phyloP scores from a whole-genome alignment of 2,113 vertebrate species.

The Dissostichus mawsoni region DNA sequence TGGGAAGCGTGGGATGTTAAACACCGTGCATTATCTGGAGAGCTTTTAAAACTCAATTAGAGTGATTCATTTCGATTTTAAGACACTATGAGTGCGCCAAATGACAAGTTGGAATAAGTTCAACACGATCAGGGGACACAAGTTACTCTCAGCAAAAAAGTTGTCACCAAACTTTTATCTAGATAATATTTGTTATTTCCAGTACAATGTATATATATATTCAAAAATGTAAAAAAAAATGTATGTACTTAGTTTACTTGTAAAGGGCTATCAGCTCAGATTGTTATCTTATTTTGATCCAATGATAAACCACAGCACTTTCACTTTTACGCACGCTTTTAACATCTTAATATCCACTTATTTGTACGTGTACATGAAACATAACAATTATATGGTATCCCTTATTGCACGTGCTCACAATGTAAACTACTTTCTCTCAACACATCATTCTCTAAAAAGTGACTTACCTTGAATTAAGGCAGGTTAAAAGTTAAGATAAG shows the following conservation, averaged over 20 bases:
- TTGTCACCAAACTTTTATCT: conserved; percentile 61
- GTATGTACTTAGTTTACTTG: neutral
- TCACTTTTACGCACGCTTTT: conserved; percentile 50
- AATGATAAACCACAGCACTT: neutral
- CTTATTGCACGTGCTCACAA: neutral
- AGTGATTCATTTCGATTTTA: conserved; percentile 18
- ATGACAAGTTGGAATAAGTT: conserved; percentile 48
- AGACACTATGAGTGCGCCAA: neutral
- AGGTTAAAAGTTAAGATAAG: conserved; percentile 26
- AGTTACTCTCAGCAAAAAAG: conserved; percentile 52
- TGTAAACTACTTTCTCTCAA: conserved; percentile 3
- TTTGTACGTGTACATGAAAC: neutral
- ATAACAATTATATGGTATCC: neutral
- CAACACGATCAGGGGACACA: conserved; percentile 26
- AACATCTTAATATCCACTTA: conserved; percentile 4
- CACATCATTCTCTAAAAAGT: conserved; percentile 35
- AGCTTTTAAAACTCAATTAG: conserved; percentile 11
- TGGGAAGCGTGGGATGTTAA: neutral
- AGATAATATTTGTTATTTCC: neutral
- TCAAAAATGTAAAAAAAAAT: neutral
- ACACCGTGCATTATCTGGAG: neutral
- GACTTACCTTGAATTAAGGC: conserved; percentile 68
- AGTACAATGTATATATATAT: neutral
- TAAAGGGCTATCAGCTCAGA: neutral
- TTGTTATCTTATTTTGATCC: neutral